Base-by-base conservation (phyloP, 2,888 invertebrate species). In the Nomada fucata region DNA sequence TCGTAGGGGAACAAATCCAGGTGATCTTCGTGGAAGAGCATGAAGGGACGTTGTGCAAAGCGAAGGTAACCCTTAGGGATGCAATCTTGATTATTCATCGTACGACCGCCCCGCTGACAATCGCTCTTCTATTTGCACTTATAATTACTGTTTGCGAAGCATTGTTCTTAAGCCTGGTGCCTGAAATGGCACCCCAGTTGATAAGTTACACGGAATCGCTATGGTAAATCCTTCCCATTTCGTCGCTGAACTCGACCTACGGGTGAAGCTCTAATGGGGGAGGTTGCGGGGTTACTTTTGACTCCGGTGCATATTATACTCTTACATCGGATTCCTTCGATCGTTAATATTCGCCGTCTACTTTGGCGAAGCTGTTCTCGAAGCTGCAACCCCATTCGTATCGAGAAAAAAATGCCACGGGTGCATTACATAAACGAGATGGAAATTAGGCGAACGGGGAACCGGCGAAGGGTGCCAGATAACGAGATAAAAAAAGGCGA, bases 121-220 rank as follows among this genome's bases (percentile, higher is more conserved):
- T 84, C 79, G 75, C 79, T 80, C 84, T 76, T 79, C 82, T 86
- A 82, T 86, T 86, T 86, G 86, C 78, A 59, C 80, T 86, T 86
- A 86, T 86, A 84, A 86, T 86, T 86, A 86, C 84, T 87, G 84
- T 86, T 86, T 86, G 82, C 80, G 55, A 53, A 82, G 79, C 84
- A 84, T 87, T 84, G 79, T 83, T 79, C 83, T 83, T 79, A 84
- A 83, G 68, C 72, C 76, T 55, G 61, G 26, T 47, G 57, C 57
- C 55, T 61, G 75, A 52, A 74, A 63, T 75, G 74, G 78, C 74
- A 79, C 83, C 83, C 79, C 67, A 52, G 76, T 83, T 79, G 79
- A 79, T 79, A 83, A 83, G 79, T 84, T 83, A 76, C 76, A 47
- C 61, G 75, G 72, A 76, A 76, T 73, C 79, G 42, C 52, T 68